phyloP scores from a whole-genome alignment of 2,113 vertebrate species.

The Paramisgurnus dabryanus region DNA sequence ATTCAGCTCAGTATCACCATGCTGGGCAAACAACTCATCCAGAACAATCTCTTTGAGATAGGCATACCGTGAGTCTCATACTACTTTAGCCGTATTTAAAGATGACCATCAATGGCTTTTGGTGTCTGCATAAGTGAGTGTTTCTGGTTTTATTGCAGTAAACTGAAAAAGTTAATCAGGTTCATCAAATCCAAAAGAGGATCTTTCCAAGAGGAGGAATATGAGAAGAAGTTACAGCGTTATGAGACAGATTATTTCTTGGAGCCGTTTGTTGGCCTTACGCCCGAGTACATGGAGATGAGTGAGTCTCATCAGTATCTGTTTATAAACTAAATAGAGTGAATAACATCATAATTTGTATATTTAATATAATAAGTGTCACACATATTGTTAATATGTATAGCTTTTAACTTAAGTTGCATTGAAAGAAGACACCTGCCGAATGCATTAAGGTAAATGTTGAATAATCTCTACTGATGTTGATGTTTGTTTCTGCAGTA shows the following conservation, averaged over 20 bases:
- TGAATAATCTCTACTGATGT: background rate
- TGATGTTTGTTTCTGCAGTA: conserved; percentile 73
- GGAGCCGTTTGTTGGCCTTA: conserved; percentile 92
- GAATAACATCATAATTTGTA: too few relatives aligned
- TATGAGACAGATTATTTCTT: conserved; percentile 91
- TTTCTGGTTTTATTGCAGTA: conserved; percentile 71
- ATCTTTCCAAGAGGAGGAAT: conserved; percentile 82
- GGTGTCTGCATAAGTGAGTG: background rate
- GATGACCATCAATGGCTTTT: too few relatives aligned
- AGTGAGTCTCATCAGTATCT: conserved; percentile 75
- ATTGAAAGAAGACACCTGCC: too few relatives aligned
- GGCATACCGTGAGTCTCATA: conserved; percentile 89
- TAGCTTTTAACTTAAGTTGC: too few relatives aligned
- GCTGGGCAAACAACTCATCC: conserved; percentile 96
- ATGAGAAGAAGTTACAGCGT: conserved; percentile 82
- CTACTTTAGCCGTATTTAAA: background rate
- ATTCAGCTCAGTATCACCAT: conserved; percentile 98
- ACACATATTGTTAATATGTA: too few relatives aligned
- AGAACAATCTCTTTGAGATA: conserved; percentile 98
- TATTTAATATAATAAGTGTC: too few relatives aligned
- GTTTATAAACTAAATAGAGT: too few relatives aligned
- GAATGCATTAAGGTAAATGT: too few relatives aligned
- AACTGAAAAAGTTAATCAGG: conserved; percentile 94
- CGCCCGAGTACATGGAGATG: conserved; percentile 99
- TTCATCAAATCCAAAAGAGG: conserved; percentile 84